These are phyloP conservation scores for Centropus bengalensis DNA, from an alignment of 2,113 vertebrate genomes.

Conservation along the genomic window DNA sequence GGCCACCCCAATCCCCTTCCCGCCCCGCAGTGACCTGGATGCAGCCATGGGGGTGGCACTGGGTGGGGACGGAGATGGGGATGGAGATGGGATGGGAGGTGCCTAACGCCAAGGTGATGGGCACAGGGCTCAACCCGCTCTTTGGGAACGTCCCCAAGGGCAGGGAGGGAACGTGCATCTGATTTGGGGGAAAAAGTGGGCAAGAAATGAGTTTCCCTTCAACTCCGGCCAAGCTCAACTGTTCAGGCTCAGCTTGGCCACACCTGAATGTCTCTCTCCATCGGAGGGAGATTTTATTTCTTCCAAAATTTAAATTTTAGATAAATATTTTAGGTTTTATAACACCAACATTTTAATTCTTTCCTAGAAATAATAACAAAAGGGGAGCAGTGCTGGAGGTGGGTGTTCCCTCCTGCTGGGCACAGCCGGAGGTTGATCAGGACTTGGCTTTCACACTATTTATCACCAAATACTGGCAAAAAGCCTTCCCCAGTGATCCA, in stretches of 20 bases:
- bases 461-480: fast-evolving
- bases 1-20: fast-evolving
- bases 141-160: neutral
- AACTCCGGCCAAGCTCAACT: neutral
- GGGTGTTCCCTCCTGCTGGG: neutral
- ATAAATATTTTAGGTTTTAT: neutral
- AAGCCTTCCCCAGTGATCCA: neutral
- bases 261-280: fast-evolving
- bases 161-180: neutral
- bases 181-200: fast-evolving
- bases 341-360: neutral
- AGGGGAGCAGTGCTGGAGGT: neutral
- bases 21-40: neutral
- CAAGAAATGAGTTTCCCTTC: neutral
- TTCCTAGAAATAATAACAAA: neutral
- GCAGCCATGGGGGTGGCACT: neutral
- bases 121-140: fast-evolving
- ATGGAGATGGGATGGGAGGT: neutral
- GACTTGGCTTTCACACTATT: neutral
- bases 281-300: neutral
- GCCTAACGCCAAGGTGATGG: fast-evolving
- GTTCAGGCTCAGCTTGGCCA: neutral
- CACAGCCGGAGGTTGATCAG: neutral
- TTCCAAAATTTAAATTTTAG: no score
- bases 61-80: neutral